A percentile compares a stretch with the other conserved stretches of the same genome.
These are phyloP conservation scores for Hemithea aestivaria DNA, from an alignment of 2,888 invertebrate genomes.

Conservation along the genomic window DNA sequence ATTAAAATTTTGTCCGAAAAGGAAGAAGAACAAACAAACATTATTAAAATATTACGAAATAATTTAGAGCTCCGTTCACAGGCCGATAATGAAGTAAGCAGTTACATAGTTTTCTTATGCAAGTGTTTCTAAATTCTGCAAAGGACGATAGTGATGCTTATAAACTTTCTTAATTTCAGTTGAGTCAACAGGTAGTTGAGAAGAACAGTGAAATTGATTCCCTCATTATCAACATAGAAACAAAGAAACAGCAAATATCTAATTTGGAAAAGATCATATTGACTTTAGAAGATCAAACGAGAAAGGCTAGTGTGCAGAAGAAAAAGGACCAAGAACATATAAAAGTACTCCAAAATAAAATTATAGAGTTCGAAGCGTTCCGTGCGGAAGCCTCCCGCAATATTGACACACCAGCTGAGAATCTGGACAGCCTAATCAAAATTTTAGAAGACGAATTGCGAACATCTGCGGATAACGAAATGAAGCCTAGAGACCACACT, in stretches of 20 bases:
- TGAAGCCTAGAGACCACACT: conserved; percentile 25
- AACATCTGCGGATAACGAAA: conserved; percentile 36
- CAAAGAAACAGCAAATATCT: conserved; percentile 48
- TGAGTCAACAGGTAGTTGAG: conserved; percentile 48
- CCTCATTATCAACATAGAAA: conserved; percentile 44
- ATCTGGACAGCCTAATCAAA: conserved; percentile 60
- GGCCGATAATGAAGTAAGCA: conserved; percentile 51
- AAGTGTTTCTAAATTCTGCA: too few relatives aligned
- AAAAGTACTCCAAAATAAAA: conserved; percentile 43
- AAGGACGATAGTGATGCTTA: too few relatives aligned
- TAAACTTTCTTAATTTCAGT: conserved; percentile 29
- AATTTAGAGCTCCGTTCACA: conserved; percentile 54
- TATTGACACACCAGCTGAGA: conserved; percentile 42
- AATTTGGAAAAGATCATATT: conserved; percentile 64
- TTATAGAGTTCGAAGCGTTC: conserved; percentile 44
- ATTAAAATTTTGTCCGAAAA: conserved; percentile 56
- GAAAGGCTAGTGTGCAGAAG: conserved; percentile 42
- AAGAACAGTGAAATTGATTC: conserved; percentile 59
- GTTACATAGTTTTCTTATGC: too few relatives aligned
- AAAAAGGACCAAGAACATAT: conserved; percentile 54
- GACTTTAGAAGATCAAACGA: conserved; percentile 57
- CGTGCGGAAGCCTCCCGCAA: conserved; percentile 35
- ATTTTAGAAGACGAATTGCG: conserved; percentile 64
- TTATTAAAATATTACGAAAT: conserved; percentile 52
- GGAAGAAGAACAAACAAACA: conserved; percentile 58